Conservation (phyloP, 2,888 invertebrate genomes). For the Mythimna lalbum region DNA sequence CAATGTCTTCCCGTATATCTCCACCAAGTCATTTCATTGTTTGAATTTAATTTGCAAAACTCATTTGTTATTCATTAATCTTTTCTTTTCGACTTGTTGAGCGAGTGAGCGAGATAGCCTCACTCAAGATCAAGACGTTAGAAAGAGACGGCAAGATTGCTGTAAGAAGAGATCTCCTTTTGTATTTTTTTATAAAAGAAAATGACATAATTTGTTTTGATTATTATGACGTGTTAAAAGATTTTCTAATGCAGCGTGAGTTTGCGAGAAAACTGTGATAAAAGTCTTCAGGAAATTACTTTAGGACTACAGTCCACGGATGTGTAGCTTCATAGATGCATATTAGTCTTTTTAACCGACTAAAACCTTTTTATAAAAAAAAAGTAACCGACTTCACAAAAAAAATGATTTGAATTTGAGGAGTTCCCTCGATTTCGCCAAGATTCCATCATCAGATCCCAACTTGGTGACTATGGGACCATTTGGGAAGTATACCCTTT, state of each 20-base stretch:
- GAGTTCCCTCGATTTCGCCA: too few species aligned
- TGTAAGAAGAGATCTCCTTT: background rate
- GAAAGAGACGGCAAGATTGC: slow-evolving; percentile 3
- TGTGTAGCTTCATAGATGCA: too few species aligned
- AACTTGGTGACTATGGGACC: too few species aligned
- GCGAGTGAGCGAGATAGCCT: slow-evolving; percentile 19
- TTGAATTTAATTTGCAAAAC: slow-evolving; percentile 75
- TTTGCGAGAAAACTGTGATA: background rate
- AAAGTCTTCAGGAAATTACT: background rate
- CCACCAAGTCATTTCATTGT: slow-evolving; percentile 55
- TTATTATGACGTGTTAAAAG: slow-evolving; percentile 16
- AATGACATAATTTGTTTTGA: slow-evolving; percentile 38
- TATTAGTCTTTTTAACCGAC: too few species aligned
- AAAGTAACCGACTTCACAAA: too few species aligned
- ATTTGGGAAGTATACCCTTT: too few species aligned
- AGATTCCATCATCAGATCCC: too few species aligned
- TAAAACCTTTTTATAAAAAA: too few species aligned
- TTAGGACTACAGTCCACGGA: background rate
- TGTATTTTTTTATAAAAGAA: background rate
- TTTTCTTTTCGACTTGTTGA: slow-evolving; percentile 69
- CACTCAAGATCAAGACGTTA: background rate
- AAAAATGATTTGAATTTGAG: too few species aligned
- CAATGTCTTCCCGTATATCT: slow-evolving; percentile 12
- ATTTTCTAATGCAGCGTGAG: background rate
- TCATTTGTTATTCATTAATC: slow-evolving; percentile 76